These are phyloP conservation scores for Poecilia wingei DNA, from an alignment of 2,797 vertebrate species.

Conservation along the genomic window DNA sequence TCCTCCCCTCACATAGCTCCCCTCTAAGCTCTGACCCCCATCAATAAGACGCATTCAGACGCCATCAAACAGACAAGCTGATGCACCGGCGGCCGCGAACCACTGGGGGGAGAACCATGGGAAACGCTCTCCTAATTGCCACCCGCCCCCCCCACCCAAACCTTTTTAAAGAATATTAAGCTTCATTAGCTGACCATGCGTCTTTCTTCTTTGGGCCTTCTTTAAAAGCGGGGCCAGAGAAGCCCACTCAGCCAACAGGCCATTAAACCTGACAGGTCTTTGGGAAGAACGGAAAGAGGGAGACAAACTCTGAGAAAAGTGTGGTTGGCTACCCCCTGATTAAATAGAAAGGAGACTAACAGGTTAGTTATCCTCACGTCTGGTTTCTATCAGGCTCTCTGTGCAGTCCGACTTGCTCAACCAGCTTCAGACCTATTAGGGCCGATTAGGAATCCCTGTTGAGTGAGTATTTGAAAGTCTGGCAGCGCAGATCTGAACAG, in stretches of 20 bases:
- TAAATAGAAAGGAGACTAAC: conserved; percentile 61
- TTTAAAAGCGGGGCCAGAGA: conserved; percentile 77
- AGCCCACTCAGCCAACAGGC: conserved; percentile 82
- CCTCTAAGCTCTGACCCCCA: conserved; percentile 85
- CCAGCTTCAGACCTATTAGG: conserved; percentile 63
- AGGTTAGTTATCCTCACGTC: conserved; percentile 64
- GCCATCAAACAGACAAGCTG: conserved; percentile 81
- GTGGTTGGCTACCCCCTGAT: conserved; percentile 53
- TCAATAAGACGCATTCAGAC: conserved; percentile 86
- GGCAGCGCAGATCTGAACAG: conserved; percentile 37
- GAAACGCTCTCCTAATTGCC: conserved; percentile 85
- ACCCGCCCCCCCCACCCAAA: conserved; percentile 44
- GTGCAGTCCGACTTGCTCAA: conserved; percentile 49
- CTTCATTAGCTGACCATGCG: conserved; percentile 83
- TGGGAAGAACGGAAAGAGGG: conserved; percentile 61
- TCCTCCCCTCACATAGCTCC: conserved; percentile 67
- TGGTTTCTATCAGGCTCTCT: conserved; percentile 74
- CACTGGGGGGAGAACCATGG: conserved; percentile 80
- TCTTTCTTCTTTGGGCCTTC: conserved; percentile 79
- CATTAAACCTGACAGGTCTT: conserved; percentile 87
- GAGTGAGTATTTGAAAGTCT: conserved; percentile 46
- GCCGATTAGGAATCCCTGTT: conserved; percentile 59
- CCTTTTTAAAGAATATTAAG: conserved; percentile 87
- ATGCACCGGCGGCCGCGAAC: conserved; percentile 75
- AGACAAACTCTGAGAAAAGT: conserved; percentile 72